Evolutionary conservation across 2,797 vertebrate genomes (phyloP), one percentile per base, ranked within the genome.

Genomic region (Thunnus albacares): DNA sequence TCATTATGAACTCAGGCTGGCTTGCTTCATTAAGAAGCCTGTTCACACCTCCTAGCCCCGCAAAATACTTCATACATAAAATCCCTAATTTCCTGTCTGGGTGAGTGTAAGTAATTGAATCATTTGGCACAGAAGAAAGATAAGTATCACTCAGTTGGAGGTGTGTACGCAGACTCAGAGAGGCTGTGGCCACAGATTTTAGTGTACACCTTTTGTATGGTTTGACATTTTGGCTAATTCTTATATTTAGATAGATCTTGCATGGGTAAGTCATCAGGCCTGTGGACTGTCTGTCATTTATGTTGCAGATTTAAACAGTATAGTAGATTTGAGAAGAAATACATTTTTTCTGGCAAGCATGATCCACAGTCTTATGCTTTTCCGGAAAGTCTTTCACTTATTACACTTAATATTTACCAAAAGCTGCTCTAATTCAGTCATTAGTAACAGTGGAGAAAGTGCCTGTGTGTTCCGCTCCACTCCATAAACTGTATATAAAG

Each of bases 81-180:
- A 93, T 92, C 86, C 87, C 92, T 90, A 84, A 94, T 94, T 95
- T 95, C 93, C 94, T 94, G 93, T 93, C 89, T 86, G 90, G 86
- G 87, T 91, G 90, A 94, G 91, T 89, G 90, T 79, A 87, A 89
- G 87, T 93, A 94, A 95, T 93, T 90, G 91, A 94, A 93, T 93
- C 82, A 92, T 93, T 94, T 93, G 88, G 92, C 91, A 91, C 86
- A 87, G 80, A 89, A 76, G 85, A 90, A 80, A 87, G 93, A 94
- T 93, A 90, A 87, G 83, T 77, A 90, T 90, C 87, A 73, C 82
- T 75, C 79, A 74, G 82, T 67, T 73, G 38, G 79, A 82, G 77
- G 79, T 86, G 78, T 80, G 73, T 64, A 75, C 69, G 49, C 47
- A 49, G 72, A 73, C 57, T 83, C 43, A 56, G 49, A 15, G 22